Conservation (phyloP, 2,797 vertebrate species). For the Poecilia velifera region DNA sequence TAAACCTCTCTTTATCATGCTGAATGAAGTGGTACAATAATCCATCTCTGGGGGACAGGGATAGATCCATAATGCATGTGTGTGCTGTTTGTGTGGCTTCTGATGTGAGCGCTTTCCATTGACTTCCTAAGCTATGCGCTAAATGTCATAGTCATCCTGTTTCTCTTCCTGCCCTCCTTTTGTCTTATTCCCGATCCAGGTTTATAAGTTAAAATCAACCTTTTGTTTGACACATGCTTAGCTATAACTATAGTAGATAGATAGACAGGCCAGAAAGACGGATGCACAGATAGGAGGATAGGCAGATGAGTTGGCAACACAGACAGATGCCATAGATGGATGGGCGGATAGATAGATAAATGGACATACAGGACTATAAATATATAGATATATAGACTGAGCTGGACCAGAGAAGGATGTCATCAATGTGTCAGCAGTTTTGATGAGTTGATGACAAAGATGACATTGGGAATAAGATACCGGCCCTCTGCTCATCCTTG, state of each 20-base stretch:
- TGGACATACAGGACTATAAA: conserved; percentile 14
- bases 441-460: conserved; percentile 62
- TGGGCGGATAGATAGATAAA: conserved; percentile 5
- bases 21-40: conserved; percentile 50
- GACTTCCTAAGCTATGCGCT: conserved; percentile 32
- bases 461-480: conserved; percentile 65
- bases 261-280: neutral
- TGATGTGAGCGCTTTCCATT: conserved; percentile 26
- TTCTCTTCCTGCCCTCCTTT: conserved; percentile 14
- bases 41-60: conserved; percentile 52
- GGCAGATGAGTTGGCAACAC: neutral
- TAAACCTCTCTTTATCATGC: conserved; percentile 27
- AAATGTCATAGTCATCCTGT: conserved; percentile 54
- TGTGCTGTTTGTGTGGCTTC: conserved; percentile 31
- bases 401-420: conserved; percentile 44
- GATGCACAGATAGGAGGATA: neutral
- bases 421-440: conserved; percentile 70
- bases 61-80: conserved; percentile 59
- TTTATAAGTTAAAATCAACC: conserved; percentile 23
- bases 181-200: conserved; percentile 8
- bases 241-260: neutral
- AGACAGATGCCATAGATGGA: conserved; percentile 21
- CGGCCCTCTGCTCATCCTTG: conserved; percentile 51
- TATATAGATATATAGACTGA: conserved; percentile 37
- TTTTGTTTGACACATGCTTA: conserved; percentile 3